phyloP scores from a whole-genome alignment of 1,140 invertebrate genomes.

The Bombus terrestris region DNA sequence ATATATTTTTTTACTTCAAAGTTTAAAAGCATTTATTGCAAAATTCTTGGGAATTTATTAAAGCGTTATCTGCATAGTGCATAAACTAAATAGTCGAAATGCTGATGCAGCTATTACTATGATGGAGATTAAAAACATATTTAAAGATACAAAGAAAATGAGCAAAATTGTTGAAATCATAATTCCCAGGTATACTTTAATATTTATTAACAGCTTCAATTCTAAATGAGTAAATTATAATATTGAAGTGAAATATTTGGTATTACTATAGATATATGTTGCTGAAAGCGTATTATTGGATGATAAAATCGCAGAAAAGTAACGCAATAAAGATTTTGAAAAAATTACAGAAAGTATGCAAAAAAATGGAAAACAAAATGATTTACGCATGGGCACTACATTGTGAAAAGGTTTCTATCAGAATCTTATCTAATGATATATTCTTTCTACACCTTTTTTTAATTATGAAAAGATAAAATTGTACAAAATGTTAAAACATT shows the following conservation, averaged over 20 bases:
- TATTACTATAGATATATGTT: slow-evolving; percentile 71
- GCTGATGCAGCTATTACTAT: slow-evolving; percentile 58
- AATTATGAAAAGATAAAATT: not conserved
- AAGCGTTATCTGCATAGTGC: slow-evolving; percentile 60
- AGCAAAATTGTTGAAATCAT: slow-evolving; percentile 68
- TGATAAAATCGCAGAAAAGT: slow-evolving; percentile 67
- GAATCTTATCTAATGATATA: not conserved
- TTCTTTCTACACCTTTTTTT: not conserved
- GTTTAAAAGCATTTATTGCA: not conserved
- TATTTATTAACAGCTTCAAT: not conserved
- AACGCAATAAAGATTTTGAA: slow-evolving; percentile 65
- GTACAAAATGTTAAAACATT: slow-evolving; percentile 13
- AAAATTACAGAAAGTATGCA: slow-evolving; percentile 64
- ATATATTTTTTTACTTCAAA: slow-evolving; percentile 6
- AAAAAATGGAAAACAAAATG: slow-evolving; percentile 67
- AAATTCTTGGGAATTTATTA: not conserved
- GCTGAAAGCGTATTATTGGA: slow-evolving; percentile 76
- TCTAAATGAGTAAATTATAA: not conserved
- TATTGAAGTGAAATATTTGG: not conserved
- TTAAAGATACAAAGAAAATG: slow-evolving; percentile 70
- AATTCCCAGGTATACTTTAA: slow-evolving; percentile 72
- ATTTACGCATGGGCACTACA: slow-evolving; percentile 75
- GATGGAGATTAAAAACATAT: slow-evolving; percentile 64
- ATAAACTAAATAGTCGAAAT: slow-evolving; percentile 71
- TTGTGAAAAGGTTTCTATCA: slow-evolving; percentile 72